These are phyloP conservation scores for Cynopterus brachyotis DNA, from an alignment of 2,113 vertebrate species.

Conservation along the genomic window DNA sequence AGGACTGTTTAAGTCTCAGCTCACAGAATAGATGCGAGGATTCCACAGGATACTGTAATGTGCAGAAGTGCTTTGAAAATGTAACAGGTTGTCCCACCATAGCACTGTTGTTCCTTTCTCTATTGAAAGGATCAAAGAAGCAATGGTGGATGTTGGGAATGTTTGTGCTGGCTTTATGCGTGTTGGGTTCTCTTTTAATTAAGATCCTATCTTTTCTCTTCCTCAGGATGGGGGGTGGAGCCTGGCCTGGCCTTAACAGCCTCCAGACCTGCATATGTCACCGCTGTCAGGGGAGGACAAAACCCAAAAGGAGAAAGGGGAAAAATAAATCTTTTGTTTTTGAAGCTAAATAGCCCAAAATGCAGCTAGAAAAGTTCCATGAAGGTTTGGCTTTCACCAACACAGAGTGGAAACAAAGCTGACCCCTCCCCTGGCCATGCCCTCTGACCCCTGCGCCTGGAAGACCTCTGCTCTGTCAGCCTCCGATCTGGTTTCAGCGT, in stretches of 20 bases:
- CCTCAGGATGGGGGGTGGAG: conserved; percentile 26
- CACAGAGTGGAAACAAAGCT: conserved; percentile 85
- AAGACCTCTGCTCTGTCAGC: conserved; percentile 79
- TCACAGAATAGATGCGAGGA: not conserved
- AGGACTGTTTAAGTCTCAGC: not conserved
- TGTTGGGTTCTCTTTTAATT: conserved; percentile 60
- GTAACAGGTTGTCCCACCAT: not conserved
- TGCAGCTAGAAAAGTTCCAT: conserved; percentile 83
- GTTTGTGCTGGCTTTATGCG: conserved; percentile 51
- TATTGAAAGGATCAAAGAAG: conserved; percentile 58
- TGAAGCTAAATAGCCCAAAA: conserved; percentile 85
- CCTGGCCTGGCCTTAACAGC: conserved; percentile 35
- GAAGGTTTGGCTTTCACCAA: conserved; percentile 86
- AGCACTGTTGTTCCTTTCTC: conserved; percentile 26
- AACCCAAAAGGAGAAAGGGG: conserved; percentile 76
- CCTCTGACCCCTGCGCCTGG: conserved; percentile 85
- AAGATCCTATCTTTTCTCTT: conserved; percentile 76
- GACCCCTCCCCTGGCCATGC: conserved; percentile 82
- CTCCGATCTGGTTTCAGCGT: conserved; percentile 73
- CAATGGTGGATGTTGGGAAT: not conserved
- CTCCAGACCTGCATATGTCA: conserved; percentile 76
- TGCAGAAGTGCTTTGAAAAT: not conserved
- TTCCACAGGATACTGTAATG: not conserved
- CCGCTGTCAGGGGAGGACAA: conserved; percentile 79
- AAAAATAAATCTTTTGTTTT: conserved; percentile 86